phyloP scores from a whole-genome alignment of 2,797 vertebrate genomes.

The Brachyrhaphis roseni region DNA sequence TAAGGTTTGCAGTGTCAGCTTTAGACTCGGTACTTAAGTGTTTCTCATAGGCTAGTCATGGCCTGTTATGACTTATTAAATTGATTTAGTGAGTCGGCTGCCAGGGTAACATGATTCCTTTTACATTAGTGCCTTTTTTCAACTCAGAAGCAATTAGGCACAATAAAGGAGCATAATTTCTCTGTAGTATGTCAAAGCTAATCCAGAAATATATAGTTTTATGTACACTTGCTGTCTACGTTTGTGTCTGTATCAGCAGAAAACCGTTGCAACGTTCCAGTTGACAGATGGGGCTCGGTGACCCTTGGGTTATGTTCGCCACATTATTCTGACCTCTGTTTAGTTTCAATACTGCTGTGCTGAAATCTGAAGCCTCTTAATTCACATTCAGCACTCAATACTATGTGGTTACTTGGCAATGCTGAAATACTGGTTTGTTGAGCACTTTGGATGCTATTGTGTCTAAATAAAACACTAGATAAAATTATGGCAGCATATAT shows the following conservation, averaged over 20 bases:
- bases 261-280: slow-evolving; percentile 8
- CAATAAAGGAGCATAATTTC: slow-evolving; percentile 12
- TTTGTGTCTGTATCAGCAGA: neutral
- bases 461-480: neutral
- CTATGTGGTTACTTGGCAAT: slow-evolving; percentile 43
- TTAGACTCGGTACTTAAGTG: slow-evolving; percentile 37
- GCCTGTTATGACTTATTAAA: slow-evolving; percentile 50
- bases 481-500: neutral
- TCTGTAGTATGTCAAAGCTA: neutral
- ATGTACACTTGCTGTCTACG: neutral
- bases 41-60: slow-evolving; percentile 39
- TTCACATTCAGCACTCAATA: slow-evolving; percentile 37
- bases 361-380: slow-evolving; percentile 36
- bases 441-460: slow-evolving; percentile 12
- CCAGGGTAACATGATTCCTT: slow-evolving; percentile 37
- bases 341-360: slow-evolving; percentile 14
- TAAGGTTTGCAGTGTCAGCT: slow-evolving; percentile 28
- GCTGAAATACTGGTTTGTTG: slow-evolving; percentile 41
- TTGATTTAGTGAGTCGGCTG: slow-evolving; percentile 59
- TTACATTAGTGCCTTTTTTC: slow-evolving; percentile 35
- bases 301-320: slow-evolving; percentile 28
- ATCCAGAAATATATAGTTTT: neutral
- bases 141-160: slow-evolving; percentile 32
- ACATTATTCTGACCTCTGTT: slow-evolving; percentile 24
- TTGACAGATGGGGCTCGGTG: slow-evolving; percentile 20